Percentiles rank a stretch among this genome's conserved stretches.
Evolutionary conservation across 2,797 vertebrate genomes (phyloP).

Genomic region (Ctenopoma kingsleyae): DNA sequence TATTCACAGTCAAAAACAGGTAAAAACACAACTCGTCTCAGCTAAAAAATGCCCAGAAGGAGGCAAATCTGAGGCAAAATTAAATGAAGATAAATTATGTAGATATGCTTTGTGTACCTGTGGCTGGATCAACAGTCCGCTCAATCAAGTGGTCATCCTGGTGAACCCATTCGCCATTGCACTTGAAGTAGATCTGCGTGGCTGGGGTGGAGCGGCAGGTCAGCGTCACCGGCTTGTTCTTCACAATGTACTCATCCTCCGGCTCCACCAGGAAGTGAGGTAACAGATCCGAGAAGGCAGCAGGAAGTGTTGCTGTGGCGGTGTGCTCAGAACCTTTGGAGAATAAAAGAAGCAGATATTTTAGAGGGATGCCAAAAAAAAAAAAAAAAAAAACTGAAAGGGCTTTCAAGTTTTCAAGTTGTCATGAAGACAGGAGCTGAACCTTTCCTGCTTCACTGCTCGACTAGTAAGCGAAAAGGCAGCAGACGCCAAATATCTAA

Average conservation of each 20-base stretch:
- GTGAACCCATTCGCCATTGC: slow-evolving; percentile 98
- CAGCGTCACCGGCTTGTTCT: slow-evolving; percentile 97
- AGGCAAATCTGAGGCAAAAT: neutral
- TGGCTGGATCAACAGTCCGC: slow-evolving; percentile 88
- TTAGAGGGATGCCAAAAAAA: slow-evolving; percentile 23
- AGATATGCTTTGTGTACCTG: slow-evolving; percentile 82
- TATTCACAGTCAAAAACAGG: slow-evolving; percentile 6
- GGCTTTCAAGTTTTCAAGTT: slow-evolving; percentile 40
- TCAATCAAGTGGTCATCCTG: slow-evolving; percentile 95
- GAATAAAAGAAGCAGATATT: slow-evolving; percentile 20
- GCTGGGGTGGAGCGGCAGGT: slow-evolving; percentile 94
- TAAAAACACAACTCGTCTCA: slow-evolving; percentile 7
- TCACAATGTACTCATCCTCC: slow-evolving; percentile 95
- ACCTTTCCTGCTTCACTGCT: slow-evolving; percentile 8
- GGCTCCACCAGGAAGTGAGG: slow-evolving; percentile 97
- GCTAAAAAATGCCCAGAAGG: neutral
- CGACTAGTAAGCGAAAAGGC: slow-evolving; percentile 26
- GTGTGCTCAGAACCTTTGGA: slow-evolving; percentile 90
- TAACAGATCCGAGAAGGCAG: slow-evolving; percentile 90
- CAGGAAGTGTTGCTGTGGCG: slow-evolving; percentile 89
- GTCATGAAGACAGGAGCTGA: slow-evolving; percentile 35
- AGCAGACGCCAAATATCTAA: slow-evolving; percentile 38
- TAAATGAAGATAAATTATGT: neutral
- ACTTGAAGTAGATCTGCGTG: slow-evolving; percentile 99
- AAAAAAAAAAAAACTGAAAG: slow-evolving; percentile 14